Conservation (phyloP, 2,113 vertebrate genomes). For the Rhinoderma darwinii region DNA sequence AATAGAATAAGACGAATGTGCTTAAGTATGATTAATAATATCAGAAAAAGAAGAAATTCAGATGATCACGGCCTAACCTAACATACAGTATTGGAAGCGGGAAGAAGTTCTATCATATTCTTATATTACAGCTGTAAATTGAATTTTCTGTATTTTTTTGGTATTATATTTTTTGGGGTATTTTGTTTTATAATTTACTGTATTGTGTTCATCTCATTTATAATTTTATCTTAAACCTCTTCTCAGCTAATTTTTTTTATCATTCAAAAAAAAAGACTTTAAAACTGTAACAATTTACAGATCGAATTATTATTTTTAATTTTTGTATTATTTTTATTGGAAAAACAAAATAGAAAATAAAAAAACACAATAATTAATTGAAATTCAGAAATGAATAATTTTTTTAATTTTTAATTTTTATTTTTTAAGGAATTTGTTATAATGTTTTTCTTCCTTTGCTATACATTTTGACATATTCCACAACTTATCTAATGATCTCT, state of each 20-base stretch:
- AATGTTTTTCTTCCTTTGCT: too few species aligned
- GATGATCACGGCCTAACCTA: constrained; percentile 18
- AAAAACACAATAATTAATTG: neutral
- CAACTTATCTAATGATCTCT: too few species aligned
- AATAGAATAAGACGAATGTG: constrained; percentile 94
- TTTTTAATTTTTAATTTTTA: too few species aligned
- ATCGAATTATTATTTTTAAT: neutral
- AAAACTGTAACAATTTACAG: neutral
- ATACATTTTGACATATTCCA: too few species aligned
- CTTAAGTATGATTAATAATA: constrained; percentile 89
- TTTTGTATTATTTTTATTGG: neutral
- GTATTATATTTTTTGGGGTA: neutral
- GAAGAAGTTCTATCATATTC: neutral
- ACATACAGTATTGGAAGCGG: neutral
- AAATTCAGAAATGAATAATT: too few species aligned
- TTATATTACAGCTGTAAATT: constrained; percentile 16
- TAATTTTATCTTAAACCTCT: neutral
- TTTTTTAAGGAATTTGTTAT: too few species aligned
- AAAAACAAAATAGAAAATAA: neutral
- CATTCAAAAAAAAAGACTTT: neutral
- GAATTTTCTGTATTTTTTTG: neutral
- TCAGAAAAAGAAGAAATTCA: constrained; percentile 49
- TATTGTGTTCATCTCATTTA: neutral
- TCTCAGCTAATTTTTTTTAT: neutral
- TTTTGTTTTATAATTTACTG: too few species aligned